These are phyloP conservation scores for Erinaceus europaeus DNA, from an alignment of 2,113 vertebrate genomes.

Conservation along the genomic window DNA sequence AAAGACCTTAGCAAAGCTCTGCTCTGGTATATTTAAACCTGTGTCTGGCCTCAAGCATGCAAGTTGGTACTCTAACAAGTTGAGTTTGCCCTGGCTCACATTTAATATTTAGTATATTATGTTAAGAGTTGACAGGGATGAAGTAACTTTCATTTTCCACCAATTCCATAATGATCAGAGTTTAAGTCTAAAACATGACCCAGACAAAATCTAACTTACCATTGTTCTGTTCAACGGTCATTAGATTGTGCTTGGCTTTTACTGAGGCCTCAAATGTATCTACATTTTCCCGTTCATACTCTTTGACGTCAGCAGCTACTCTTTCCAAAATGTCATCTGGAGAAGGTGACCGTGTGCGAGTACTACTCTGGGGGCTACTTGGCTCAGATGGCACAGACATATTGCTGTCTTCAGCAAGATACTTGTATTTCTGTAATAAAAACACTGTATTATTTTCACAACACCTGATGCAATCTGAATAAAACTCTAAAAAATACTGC, in stretches of 20 bases:
- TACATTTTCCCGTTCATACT: conserved; percentile 96
- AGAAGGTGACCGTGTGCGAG: conserved; percentile 93
- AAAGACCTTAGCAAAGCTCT: no score
- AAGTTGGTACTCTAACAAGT: no score
- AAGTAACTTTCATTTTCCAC: background rate
- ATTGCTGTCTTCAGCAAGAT: conserved; percentile 92
- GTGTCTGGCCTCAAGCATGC: no score
- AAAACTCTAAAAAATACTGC: background rate
- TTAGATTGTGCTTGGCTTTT: conserved; percentile 98
- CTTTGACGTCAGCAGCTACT: conserved; percentile 96
- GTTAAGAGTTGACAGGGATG: no score
- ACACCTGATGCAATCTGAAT: background rate
- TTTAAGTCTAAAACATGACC: background rate
- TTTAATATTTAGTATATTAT: no score
- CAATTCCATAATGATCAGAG: background rate
- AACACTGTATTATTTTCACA: conserved; percentile 10
- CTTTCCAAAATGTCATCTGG: conserved; percentile 96
- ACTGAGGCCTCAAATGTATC: conserved; percentile 96
- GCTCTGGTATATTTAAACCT: no score
- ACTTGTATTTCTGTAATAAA: conserved; percentile 92
- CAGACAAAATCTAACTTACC: conserved; percentile 71
- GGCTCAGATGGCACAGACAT: conserved; percentile 92
- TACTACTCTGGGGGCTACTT: conserved; percentile 96
- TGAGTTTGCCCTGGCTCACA: no score
- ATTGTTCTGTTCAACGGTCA: conserved; percentile 95